A percentile compares a stretch with the other conserved stretches of the same genome.
phyloP scores from a whole-genome alignment of 2,888 invertebrate genomes.

The Azorinus chamasolen region DNA sequence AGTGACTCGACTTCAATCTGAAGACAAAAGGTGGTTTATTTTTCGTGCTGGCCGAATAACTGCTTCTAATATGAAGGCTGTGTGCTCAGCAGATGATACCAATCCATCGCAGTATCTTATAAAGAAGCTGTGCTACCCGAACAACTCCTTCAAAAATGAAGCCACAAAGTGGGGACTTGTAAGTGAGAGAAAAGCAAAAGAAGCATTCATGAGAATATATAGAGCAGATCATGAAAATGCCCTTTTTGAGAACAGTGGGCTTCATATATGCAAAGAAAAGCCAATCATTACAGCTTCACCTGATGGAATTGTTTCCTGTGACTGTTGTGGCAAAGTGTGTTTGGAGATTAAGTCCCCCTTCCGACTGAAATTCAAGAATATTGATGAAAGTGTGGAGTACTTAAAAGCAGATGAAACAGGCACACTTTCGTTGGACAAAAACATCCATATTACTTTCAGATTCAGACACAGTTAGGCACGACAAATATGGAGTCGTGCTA shows the following conservation, averaged over 20 bases:
- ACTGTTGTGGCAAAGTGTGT: constrained; percentile 41
- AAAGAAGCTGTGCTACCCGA: constrained; percentile 53
- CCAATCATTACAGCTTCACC: constrained; percentile 59
- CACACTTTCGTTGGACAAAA: constrained; percentile 11
- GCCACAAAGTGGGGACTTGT: constrained; percentile 57
- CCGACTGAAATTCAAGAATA: too few species aligned
- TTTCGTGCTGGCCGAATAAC: constrained; percentile 47
- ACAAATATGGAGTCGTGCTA: constrained; percentile 25
- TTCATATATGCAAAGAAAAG: constrained; percentile 27
- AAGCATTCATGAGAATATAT: constrained; percentile 24
- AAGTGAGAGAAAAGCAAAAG: constrained; percentile 24
- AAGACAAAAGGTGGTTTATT: constrained; percentile 23
- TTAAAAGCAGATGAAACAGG: constrained; percentile 16
- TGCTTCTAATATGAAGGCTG: constrained; percentile 33
- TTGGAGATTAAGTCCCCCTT: constrained; percentile 53
- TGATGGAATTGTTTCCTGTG: constrained; percentile 54
- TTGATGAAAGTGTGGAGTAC: constrained; percentile 9
- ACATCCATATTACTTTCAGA: constrained; percentile 49
- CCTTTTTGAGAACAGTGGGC: constrained; percentile 31
- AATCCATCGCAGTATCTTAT: constrained; percentile 33
- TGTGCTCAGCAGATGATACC: constrained; percentile 24
- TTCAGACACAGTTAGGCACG: constrained; percentile 44
- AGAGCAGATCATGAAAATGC: constrained; percentile 25
- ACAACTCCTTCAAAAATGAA: constrained; percentile 15
- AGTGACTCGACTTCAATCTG: too few species aligned